Base-by-base conservation (phyloP, 64 coral and sea anemone genomes). In the Hydrozoanthus tunicans region DNA sequence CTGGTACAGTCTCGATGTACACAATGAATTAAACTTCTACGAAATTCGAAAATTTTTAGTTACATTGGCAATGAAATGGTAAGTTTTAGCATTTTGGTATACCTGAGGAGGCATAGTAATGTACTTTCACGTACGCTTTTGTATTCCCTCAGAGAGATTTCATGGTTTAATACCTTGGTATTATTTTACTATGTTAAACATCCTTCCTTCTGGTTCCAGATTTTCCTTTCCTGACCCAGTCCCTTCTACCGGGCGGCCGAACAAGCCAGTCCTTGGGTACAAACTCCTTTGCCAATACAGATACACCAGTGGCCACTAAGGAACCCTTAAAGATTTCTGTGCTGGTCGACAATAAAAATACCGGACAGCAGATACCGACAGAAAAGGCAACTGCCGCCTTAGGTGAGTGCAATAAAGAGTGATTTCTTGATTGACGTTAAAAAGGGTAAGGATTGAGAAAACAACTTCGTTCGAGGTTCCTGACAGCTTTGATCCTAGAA, bases 291-390 rank as follows among this genome's bases (percentile, higher is more conserved):
- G 9, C 24, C 13, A 65, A 11, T 26, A 58, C 9, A 32, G 58
- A 74, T 74, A 27, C 55, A 10, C 56, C 84, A 59, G 6, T 88
- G 54, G 68, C 5, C 15, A 56, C 55, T 59, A 88, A 88, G 60
- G 54, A 58, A 56, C 53, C 55, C 6, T 74, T 59, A 6, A 20
- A 59, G 15, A 86, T 73, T 13, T 68, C 66, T 58, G 55, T 73
- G n/a, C 13, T 73, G 6, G 67, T 88, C 17, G 69, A 88, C 10
- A 54, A 85, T 65, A 88, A 74, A 58, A 88, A 25, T 13, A 23
- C 54, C 60, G 68, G 84, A 7, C 54, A 26, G 9, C 58, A 57
- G 6, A 7, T 86, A 12, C 9, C 83, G 11, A 43, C 83, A 10
- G 83, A 24, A 20, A 88, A 88, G 14, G 55, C 54, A 88, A 88